Base-by-base conservation (phyloP, 2,888 invertebrate species). In the Xanthorhoe spadicearia region DNA sequence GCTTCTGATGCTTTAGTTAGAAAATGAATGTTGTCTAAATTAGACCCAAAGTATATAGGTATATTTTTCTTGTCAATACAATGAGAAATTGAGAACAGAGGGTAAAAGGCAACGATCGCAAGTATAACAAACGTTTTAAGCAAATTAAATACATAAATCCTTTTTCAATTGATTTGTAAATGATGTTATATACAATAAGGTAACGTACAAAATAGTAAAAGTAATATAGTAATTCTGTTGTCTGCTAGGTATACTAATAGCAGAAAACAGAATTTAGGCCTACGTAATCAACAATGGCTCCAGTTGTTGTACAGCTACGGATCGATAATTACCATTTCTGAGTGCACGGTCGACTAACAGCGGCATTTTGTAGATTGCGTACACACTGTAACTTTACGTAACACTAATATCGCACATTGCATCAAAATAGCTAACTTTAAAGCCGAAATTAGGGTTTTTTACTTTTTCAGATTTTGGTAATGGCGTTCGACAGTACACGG, bases 301-400 rank as follows among this genome's bases (percentile, higher is more conserved):
- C 85, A 79, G 77, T 69, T 69, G 74, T 72, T 68, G 74, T 72
- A 80, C 73, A 79, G 60, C 58, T 53, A 61, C 79, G 76, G 89
- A 90, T 92, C 92, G 83, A 92, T 93, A 92, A 81, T 92, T 90
- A 93, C 93, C 93, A 87, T 86, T 89, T 83, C 81, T 84, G 74
- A 77, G 85, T 77, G 79, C 87, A 71, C 83, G 77, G 76, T 91
- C 87, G 69, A 92, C 81, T 80, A 92, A 80, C 64, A 90, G 72
- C 71, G 93, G 89, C 93, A 93, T 93, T 84, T 84, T 86, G 75
- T 61, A 52, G 57, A 60, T 58, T 75, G 68, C 65, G 50, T 70
- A 72, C 69, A 77, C 79, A 77, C 75, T 74, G 71, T 76, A 76
- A 76, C 77, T 80, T 87, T 81, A 87, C 76, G 82, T 84, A 78